Evolutionary conservation across 2,113 vertebrate species (phyloP).

Genomic region (Tenebrosternarchus preto): DNA sequence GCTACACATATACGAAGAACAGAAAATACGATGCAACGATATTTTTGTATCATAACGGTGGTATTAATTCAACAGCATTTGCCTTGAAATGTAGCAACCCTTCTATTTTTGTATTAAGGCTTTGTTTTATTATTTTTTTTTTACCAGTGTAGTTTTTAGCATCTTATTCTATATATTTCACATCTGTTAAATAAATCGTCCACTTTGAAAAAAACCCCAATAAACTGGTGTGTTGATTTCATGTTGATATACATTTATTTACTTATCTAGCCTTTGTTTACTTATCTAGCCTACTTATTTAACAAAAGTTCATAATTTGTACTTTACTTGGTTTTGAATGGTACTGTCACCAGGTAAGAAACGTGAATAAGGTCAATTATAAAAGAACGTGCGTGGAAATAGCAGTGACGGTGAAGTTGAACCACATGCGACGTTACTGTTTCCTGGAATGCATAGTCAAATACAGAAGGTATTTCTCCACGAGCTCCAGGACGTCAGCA

Average conservation of each 20-base stretch:
- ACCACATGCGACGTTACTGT: too few relatives aligned
- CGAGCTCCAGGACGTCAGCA: too few relatives aligned
- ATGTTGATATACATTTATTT: not conserved
- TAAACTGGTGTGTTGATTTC: not conserved
- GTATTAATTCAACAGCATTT: slow-evolving; percentile 9
- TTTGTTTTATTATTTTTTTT: not conserved
- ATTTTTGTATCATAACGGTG: slow-evolving; percentile 3
- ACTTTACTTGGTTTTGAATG: too few relatives aligned
- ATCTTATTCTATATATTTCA: slow-evolving; percentile 26
- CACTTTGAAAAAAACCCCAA: not conserved
- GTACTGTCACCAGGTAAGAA: too few relatives aligned
- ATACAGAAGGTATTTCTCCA: too few relatives aligned
- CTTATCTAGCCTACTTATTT: not conserved
- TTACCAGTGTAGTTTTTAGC: not conserved
- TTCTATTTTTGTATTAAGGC: slow-evolving; percentile 38
- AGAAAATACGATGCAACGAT: not conserved
- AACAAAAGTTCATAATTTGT: too few relatives aligned
- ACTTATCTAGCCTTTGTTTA: not conserved
- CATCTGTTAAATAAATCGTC: slow-evolving; percentile 25
- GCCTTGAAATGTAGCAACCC: slow-evolving; percentile 19
- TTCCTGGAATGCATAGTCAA: too few relatives aligned
- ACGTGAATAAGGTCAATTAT: too few relatives aligned
- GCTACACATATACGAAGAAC: not conserved
- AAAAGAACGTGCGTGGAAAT: too few relatives aligned
- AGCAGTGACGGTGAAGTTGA: too few relatives aligned